phyloP scores from a whole-genome alignment of 2,888 invertebrate species.

The Bugulina stolonifera region DNA sequence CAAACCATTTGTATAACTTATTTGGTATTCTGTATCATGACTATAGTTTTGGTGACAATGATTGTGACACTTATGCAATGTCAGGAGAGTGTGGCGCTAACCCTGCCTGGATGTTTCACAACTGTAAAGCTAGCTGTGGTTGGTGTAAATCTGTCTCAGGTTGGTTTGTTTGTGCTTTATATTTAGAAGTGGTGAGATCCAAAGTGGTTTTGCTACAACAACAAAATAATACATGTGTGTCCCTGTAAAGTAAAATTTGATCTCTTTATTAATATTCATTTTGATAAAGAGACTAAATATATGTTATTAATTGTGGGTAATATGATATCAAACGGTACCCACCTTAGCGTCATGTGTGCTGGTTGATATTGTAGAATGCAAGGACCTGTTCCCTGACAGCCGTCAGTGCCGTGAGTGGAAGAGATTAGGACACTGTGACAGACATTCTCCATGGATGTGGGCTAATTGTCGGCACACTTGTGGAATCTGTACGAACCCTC shows the following conservation, averaged over 20 bases:
- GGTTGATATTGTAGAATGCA: not conserved
- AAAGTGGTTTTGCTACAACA: too few relatives aligned
- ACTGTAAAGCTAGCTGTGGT: constrained; percentile 39
- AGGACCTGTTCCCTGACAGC: constrained; percentile 25
- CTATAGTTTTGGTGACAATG: constrained; percentile 31
- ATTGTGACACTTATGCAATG: constrained; percentile 39
- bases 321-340: not conserved
- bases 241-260: too few relatives aligned
- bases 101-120: constrained; percentile 41
- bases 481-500: constrained; percentile 32
- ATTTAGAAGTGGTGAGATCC: too few relatives aligned
- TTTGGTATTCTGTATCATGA: too few relatives aligned
- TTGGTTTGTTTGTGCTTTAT: not conserved
- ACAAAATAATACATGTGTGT: too few relatives aligned
- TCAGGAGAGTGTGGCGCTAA: constrained; percentile 39
- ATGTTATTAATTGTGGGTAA: too few relatives aligned
- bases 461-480: constrained; percentile 36
- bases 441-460: constrained; percentile 30
- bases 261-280: too few relatives aligned
- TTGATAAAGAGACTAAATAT: too few relatives aligned
- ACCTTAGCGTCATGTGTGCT: not conserved
- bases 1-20: too few relatives aligned
- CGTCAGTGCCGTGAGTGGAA: constrained; percentile 29
- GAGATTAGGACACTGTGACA: constrained; percentile 28
- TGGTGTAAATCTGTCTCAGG: constrained; percentile 27